Base-by-base conservation (phyloP, 2,113 vertebrate genomes). In the Nannospalax galili region DNA sequence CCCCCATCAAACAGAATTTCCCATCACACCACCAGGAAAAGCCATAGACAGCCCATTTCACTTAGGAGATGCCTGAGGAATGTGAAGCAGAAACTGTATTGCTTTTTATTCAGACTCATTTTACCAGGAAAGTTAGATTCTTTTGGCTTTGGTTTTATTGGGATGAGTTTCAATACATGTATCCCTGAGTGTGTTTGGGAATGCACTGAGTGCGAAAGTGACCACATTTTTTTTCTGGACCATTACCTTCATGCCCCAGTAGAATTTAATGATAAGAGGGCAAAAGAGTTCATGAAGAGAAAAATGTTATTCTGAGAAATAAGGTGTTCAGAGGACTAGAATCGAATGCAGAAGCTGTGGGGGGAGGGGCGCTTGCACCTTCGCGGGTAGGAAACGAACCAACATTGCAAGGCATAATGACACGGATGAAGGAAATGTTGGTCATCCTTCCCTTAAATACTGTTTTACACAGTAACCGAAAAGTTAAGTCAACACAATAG, bases 181-280 rank as follows among this genome's bases (percentile, higher is more conserved):
- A 64, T 73, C 69, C 24, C 67, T 65, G 30, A 85, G 17, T 58
- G 28, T 90, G 40, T 87, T 86, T 88, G 75, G 35, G 30, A 42
- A 42, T 94, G 70, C 20, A 62, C 52, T 58, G 30, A 40, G n/a
- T 94, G 35, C 52, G 9, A n/a, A 93, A 30, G 67, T 65, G 78
- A 17, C 40, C 30, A 80, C 28, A 28, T 79, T 93, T 95, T 93
- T 95, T 95, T 91, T 86, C 42, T 94, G 32, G 35, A n/a, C 35
- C 52, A 74, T 93, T 96, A 93, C 65, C 77, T 84, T 94, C 67
- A 96, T 78, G 40, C 65, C n/a, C 56, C 87, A 88, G 48, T 82
- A 92, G 81, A 93, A 88, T 93, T 90, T 84, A 94, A 96, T 74
- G 67, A 82, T 92, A 79, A 92, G 87, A 80, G 14, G 7, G 28